Evolutionary conservation across 2,797 vertebrate species (phyloP), one percentile per base, ranked within the genome.

Genomic region (Myiothlypis chrysogaster): DNA sequence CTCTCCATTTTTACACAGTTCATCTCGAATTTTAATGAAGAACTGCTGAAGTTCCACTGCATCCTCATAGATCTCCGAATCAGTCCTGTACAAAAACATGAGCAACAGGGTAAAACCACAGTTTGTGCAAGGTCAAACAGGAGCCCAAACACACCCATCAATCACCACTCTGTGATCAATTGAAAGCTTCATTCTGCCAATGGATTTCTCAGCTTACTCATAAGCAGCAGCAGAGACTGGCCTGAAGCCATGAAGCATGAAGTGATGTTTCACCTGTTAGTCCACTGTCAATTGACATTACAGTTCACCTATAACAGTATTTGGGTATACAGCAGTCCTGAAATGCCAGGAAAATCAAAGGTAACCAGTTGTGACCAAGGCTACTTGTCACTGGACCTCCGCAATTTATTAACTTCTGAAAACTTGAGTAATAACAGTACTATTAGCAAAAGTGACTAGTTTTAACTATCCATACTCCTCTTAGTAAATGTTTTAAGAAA

Each of bases 31-130:
- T 85, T 99, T 99, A 96, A 99, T 99, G 83, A 99, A 99, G 96
- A 99, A 99, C 96, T 99, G 99, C 95, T 99, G 99, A 94, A 99
- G 98, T 96, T 99, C 99, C 27, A 99, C 99, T 0, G 99, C 98
- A 94, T 99, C 99, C 93, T 99, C 99, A 8, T 99, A 99, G 95
- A 99, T 99, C 98, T 99, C 99, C 0, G 99, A 99, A 97, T 99
- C 99, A 46, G 99, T 99, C 97, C 99, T 98, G 83, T 15, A 76
- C 24, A 91, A 68, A 90, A 52, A 27, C 19, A 89, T 0, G 10
- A 9, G n/a, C 22, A 80, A 37, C 16, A 70, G 23, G 32, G 35
- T 23, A 90, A 56, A 86, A 75, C 20, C 15, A 9, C 3, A n/a
- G 8, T 35, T 65, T 76, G 34, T 60, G 24, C 32, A 65, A 35